These are phyloP conservation scores for Dreissena polymorpha DNA, from an alignment of 1,140 invertebrate species.

Conservation along the genomic window DNA sequence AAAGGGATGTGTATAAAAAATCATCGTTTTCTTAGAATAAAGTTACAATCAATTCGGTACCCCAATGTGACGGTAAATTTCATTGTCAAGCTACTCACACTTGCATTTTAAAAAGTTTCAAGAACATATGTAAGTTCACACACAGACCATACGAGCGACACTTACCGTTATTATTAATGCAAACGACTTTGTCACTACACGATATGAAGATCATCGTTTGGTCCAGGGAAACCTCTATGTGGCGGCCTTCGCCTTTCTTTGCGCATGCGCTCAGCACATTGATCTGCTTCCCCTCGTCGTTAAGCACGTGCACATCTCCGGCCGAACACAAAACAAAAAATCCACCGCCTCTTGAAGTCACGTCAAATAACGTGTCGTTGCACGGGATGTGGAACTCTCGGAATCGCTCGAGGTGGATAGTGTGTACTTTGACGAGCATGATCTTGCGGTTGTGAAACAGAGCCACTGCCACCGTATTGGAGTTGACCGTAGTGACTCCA, in stretches of 20 bases:
- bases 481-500: not conserved
- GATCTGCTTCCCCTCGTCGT: constrained; percentile 27
- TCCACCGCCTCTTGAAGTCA: not conserved
- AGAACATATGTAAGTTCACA: too few relatives aligned
- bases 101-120: too few relatives aligned
- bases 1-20: not conserved
- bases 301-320: constrained; percentile 36
- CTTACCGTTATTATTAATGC: constrained; percentile 28
- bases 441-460: constrained; percentile 44
- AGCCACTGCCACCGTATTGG: constrained; percentile 29
- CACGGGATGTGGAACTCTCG: constrained; percentile 21
- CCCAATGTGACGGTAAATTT: too few relatives aligned
- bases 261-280: constrained; percentile 1
- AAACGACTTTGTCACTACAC: constrained; percentile 4
- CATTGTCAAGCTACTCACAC: too few relatives aligned
- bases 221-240: constrained; percentile 22
- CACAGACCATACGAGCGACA: not conserved
- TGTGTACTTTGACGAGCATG: constrained; percentile 34
- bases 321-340: constrained; percentile 29
- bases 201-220: constrained; percentile 19
- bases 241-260: constrained; percentile 4
- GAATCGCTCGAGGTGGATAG: constrained; percentile 16
- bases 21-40: not conserved
- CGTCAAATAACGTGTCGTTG: constrained; percentile 27
- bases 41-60: too few relatives aligned